Evolutionary conservation across 2,113 vertebrate genomes (phyloP).

Genomic region (Pimephales promelas): DNA sequence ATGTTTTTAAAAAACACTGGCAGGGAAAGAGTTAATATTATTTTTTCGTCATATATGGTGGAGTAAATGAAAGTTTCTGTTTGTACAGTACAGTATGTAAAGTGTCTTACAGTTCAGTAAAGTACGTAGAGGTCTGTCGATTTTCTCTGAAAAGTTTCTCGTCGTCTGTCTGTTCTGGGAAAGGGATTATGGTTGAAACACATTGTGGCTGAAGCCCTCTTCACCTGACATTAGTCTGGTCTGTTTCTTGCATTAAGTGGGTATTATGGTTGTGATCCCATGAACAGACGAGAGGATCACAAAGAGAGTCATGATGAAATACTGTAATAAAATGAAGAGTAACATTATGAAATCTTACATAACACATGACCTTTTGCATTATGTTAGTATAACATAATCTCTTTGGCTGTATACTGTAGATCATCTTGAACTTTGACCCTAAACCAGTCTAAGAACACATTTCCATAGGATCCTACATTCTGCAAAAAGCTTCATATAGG

Average conservation of each 20-base stretch:
- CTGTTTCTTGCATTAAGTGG: background rate
- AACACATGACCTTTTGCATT: constrained; percentile 3
- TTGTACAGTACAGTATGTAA: background rate
- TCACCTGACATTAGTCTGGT: background rate
- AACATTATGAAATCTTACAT: constrained; percentile 26
- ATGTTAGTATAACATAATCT: constrained; percentile 34
- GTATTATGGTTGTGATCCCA: background rate
- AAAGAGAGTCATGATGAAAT: background rate
- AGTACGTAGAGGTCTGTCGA: background rate
- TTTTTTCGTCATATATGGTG: too few species aligned
- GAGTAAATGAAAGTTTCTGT: background rate
- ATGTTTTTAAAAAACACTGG: too few species aligned
- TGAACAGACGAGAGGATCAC: background rate
- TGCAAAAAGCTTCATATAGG: background rate
- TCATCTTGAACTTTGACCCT: background rate
- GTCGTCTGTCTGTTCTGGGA: background rate
- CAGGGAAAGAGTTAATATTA: too few species aligned
- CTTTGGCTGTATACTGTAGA: background rate
- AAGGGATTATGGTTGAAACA: constrained; percentile 12
- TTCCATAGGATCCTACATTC: background rate
- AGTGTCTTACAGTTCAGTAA: background rate
- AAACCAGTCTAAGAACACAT: background rate
- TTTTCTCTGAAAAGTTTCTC: background rate
- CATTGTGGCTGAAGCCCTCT: background rate
- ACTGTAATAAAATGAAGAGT: background rate